These are phyloP conservation scores for Polia nebulosa DNA, from an alignment of 2,888 invertebrate genomes.

Conservation along the genomic window DNA sequence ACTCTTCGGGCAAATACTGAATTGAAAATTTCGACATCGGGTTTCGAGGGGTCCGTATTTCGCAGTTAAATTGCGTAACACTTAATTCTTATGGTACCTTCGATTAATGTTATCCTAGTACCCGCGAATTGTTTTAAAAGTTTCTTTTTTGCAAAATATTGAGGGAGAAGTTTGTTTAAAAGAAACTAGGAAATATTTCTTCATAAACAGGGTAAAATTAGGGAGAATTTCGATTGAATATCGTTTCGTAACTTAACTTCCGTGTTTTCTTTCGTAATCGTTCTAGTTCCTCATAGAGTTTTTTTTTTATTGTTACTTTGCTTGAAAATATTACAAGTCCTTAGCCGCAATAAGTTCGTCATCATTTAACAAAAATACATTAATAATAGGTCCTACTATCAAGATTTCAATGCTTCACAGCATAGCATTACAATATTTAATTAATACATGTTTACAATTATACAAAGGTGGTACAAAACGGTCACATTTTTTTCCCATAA, in stretches of 20 bases:
- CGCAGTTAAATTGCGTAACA: slow-evolving; percentile 57
- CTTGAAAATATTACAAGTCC: neutral
- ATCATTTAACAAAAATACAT: neutral
- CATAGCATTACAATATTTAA: slow-evolving; percentile 47
- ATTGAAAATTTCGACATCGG: slow-evolving; percentile 50
- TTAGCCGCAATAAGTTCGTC: neutral
- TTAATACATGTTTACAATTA: slow-evolving; percentile 40
- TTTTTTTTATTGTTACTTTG: neutral
- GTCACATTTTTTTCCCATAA: slow-evolving; percentile 44
- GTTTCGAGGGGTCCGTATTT: slow-evolving; percentile 39
- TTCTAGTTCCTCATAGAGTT: neutral
- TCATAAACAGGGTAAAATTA: slow-evolving; percentile 20
- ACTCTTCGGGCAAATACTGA: slow-evolving; percentile 36
- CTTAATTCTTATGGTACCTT: slow-evolving; percentile 31
- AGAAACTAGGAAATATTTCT: slow-evolving; percentile 39
- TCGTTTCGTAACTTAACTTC: slow-evolving; percentile 24
- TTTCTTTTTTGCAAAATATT: slow-evolving; percentile 29
- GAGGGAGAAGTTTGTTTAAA: slow-evolving; percentile 30
- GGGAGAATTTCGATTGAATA: slow-evolving; percentile 11
- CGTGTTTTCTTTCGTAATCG: slow-evolving; percentile 22
- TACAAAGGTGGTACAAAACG: slow-evolving; percentile 30
- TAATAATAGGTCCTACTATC: neutral
- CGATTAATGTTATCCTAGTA: slow-evolving; percentile 43
- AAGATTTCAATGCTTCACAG: slow-evolving; percentile 15
- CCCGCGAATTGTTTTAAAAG: slow-evolving; percentile 31